These are phyloP conservation scores for Oreochromis spilurus DNA, from an alignment of 2,113 vertebrate species.

Conservation along the genomic window DNA sequence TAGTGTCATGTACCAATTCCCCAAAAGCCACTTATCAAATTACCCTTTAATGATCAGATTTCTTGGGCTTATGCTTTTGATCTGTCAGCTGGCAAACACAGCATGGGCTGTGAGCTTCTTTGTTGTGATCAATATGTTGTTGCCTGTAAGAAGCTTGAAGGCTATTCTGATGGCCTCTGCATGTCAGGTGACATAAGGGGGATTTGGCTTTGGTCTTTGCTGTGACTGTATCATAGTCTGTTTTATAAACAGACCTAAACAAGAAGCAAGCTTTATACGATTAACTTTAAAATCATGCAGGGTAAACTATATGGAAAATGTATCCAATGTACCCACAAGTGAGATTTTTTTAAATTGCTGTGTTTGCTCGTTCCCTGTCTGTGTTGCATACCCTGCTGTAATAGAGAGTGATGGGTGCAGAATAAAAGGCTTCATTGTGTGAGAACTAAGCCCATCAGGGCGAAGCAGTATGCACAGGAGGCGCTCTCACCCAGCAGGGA, in stretches of 20 bases:
- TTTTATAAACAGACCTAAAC: slow-evolving; percentile 6
- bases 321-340: background rate
- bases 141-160: slow-evolving; percentile 63
- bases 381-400: background rate
- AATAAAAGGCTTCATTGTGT: slow-evolving; percentile 57
- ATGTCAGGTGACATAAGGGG: slow-evolving; percentile 61
- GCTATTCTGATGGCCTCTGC: slow-evolving; percentile 40
- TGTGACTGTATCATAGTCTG: background rate
- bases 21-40: background rate
- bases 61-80: background rate
- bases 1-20: background rate
- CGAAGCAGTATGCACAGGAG: background rate
- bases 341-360: background rate
- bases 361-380: background rate
- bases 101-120: background rate
- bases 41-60: background rate
- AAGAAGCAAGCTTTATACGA: background rate
- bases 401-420: background rate
- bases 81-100: background rate
- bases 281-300: background rate
- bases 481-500: background rate
- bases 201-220: slow-evolving; percentile 57
- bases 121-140: slow-evolving; percentile 16
- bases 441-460: background rate
- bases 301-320: background rate